Percentiles rank a stretch among this genome's conserved stretches.
Evolutionary conservation across 2,797 vertebrate species (phyloP).

Genomic region (Sebastes itinus): DNA sequence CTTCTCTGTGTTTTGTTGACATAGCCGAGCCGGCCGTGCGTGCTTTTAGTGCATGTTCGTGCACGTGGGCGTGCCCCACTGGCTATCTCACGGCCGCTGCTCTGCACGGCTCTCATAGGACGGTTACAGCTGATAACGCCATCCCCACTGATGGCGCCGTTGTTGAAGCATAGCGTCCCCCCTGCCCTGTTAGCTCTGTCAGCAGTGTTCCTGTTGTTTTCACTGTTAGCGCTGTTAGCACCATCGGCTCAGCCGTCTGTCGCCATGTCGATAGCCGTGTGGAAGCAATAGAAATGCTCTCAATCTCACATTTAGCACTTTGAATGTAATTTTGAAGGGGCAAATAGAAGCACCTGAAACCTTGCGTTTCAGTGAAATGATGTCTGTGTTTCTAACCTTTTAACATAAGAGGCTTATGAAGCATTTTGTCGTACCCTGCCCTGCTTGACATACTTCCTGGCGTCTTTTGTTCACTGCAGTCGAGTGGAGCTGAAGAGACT

Average conservation of each 20-base stretch:
- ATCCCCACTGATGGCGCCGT: too few relatives aligned
- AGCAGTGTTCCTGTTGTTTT: not conserved
- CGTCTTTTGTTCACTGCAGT: slow-evolving; percentile 69
- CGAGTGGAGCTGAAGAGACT: slow-evolving; percentile 96
- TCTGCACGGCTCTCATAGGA: too few relatives aligned
- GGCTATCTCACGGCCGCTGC: too few relatives aligned
- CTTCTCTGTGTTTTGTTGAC: too few relatives aligned
- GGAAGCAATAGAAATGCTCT: not conserved
- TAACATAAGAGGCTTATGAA: not conserved
- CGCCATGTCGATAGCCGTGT: accelerated
- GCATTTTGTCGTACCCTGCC: not conserved
- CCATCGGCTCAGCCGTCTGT: too few relatives aligned
- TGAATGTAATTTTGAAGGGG: not conserved
- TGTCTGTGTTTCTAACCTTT: not conserved
- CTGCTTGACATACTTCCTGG: not conserved
- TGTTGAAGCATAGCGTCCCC: too few relatives aligned
- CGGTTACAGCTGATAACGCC: too few relatives aligned
- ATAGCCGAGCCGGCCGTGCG: too few relatives aligned
- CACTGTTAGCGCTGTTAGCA: too few relatives aligned
- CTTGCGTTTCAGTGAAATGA: not conserved
- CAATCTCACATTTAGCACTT: not conserved
- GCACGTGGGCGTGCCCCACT: too few relatives aligned
- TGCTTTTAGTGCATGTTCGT: too few relatives aligned
- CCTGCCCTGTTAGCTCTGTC: not conserved
- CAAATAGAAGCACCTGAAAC: not conserved